phyloP scores from a whole-genome alignment of 2,888 invertebrate genomes.

The Ormia ochracea region DNA sequence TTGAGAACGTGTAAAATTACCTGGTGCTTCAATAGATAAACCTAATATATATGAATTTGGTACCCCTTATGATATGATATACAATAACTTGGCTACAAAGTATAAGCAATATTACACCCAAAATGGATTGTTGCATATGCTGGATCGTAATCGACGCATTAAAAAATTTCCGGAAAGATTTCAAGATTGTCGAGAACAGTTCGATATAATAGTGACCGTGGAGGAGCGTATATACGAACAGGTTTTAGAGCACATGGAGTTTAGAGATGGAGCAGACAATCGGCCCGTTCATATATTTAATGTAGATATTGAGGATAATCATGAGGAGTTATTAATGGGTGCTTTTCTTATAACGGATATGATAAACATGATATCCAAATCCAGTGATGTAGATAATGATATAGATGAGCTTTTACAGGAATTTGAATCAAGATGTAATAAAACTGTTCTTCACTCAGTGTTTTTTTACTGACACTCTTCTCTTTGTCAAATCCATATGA shows the following conservation, averaged over 20 bases:
- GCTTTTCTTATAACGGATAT: conserved; percentile 98
- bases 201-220: conserved; percentile 97
- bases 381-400: conserved; percentile 96
- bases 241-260: conserved; percentile 95
- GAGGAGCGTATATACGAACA: conserved; percentile 99
- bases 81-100: conserved; percentile 91
- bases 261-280: conserved; percentile 85
- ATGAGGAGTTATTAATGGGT: conserved; percentile 99
- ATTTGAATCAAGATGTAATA: conserved; percentile 91
- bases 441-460: conserved; percentile 94
- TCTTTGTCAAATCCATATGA: not conserved
- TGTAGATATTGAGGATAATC: conserved; percentile 99
- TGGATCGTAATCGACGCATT: conserved; percentile 97
- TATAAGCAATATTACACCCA: conserved; percentile 97
- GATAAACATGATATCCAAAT: conserved; percentile 91
- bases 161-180: conserved; percentile 96
- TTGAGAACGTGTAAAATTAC: conserved; percentile 96
- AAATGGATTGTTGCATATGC: conserved; percentile 98
- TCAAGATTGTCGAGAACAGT: conserved; percentile 90
- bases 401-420: conserved; percentile 97
- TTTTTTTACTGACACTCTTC: conserved; percentile 87
- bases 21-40: conserved; percentile 93
- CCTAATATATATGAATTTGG: conserved; percentile 99
- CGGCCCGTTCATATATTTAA: conserved; percentile 97
- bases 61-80: conserved; percentile 95